Evolutionary conservation across 2,113 vertebrate genomes (phyloP).

Genomic region (Talpa occidentalis): DNA sequence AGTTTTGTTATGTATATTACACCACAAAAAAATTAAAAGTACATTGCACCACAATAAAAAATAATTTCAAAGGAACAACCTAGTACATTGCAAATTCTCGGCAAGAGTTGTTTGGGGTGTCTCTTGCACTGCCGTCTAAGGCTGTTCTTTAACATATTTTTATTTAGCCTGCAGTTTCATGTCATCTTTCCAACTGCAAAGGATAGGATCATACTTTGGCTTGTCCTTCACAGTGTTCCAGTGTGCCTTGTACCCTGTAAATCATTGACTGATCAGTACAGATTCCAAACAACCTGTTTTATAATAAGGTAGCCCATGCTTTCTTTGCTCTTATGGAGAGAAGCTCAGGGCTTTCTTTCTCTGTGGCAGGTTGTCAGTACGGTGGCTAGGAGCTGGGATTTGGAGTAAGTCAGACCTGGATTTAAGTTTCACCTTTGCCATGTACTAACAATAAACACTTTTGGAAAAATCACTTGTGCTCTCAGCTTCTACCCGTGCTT

Average conservation of each 20-base stretch:
- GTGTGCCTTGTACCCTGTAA: conserved; percentile 26
- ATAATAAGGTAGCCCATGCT: neutral
- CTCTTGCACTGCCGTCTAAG: neutral
- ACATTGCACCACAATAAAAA: neutral
- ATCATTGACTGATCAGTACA: conserved; percentile 34
- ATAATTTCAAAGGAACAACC: neutral
- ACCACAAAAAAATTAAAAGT: neutral
- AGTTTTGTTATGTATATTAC: neutral
- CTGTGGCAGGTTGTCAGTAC: no score
- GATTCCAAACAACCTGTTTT: neutral
- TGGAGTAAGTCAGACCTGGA: neutral
- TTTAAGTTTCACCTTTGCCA: neutral
- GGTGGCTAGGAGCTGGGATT: neutral
- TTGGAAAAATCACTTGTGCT: neutral
- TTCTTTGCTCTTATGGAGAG: neutral
- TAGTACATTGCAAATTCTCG: neutral
- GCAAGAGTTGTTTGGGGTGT: neutral
- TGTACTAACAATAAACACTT: neutral
- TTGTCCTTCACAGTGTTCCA: neutral
- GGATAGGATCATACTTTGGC: neutral
- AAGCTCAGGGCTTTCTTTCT: neutral
- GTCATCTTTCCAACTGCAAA: neutral
- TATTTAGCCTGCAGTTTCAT: neutral
- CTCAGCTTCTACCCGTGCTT: neutral
- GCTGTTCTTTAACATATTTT: neutral